A percentile compares a stretch with the other conserved stretches of the same genome.
Evolutionary conservation across 2,113 vertebrate genomes (phyloP).

Genomic region (Misgurnus anguillicaudatus): DNA sequence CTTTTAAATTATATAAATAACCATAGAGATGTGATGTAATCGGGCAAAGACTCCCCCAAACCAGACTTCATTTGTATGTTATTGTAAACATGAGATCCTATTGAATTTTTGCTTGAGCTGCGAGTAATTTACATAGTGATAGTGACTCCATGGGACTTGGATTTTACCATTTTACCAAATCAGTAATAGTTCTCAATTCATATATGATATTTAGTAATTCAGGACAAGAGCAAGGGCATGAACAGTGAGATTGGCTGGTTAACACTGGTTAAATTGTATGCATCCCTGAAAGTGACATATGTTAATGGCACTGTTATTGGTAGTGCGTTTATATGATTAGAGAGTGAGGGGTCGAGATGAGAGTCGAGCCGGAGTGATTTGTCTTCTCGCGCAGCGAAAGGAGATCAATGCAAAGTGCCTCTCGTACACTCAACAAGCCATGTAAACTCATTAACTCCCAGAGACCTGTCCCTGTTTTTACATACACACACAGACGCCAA

Average conservation of each 20-base stretch:
- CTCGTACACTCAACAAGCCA: slow-evolving; percentile 72
- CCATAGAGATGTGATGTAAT: too few species aligned
- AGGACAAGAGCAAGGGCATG: neutral
- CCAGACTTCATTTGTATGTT: too few species aligned
- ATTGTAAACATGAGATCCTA: too few species aligned
- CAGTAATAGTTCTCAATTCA: too few species aligned
- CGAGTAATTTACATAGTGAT: too few species aligned
- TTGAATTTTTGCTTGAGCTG: too few species aligned
- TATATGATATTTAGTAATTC: too few species aligned
- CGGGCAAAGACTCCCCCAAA: too few species aligned
- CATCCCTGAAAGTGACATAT: slow-evolving; percentile 66
- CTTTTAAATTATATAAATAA: too few species aligned
- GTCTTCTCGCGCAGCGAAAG: slow-evolving; percentile 58
- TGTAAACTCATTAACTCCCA: slow-evolving; percentile 70
- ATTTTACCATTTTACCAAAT: too few species aligned
- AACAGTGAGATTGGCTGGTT: neutral
- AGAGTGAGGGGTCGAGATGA: slow-evolving; percentile 64
- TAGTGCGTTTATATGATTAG: slow-evolving; percentile 72
- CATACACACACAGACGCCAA: slow-evolving; percentile 59
- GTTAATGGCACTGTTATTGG: slow-evolving; percentile 76
- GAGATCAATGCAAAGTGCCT: slow-evolving; percentile 80
- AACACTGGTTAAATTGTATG: neutral
- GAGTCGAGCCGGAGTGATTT: slow-evolving; percentile 61
- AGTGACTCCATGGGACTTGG: too few species aligned
- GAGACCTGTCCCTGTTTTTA: slow-evolving; percentile 64